phyloP scores from a whole-genome alignment of 2,113 vertebrate species.

The Oryzias javanicus region DNA sequence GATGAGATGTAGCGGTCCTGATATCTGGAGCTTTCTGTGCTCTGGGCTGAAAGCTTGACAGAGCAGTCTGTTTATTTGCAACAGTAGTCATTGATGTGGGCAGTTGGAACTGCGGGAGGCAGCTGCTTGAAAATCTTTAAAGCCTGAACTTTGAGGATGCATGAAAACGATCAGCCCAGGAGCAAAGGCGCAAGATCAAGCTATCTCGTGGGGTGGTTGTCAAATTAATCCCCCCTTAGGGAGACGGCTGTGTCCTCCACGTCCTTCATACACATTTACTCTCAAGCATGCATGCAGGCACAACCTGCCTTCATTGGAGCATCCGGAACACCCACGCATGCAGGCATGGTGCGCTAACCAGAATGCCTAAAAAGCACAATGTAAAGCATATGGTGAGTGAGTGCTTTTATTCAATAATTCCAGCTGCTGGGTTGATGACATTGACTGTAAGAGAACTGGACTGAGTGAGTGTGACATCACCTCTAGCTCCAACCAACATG shows the following conservation, averaged over 20 bases:
- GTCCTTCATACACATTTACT: conserved; percentile 50
- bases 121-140: conserved; percentile 42
- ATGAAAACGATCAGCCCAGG: conserved; percentile 6
- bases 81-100: conserved; percentile 20
- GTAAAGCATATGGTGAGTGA: no score
- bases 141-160: conserved; percentile 34
- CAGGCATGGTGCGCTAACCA: no score
- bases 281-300: conserved; percentile 7
- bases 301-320: background rate
- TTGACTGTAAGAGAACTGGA: no score
- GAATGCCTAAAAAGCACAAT: no score
- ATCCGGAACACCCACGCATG: no score
- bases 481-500: no score
- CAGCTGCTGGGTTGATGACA: no score
- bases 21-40: conserved; percentile 42
- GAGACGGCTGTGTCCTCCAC: conserved; percentile 46
- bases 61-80: conserved; percentile 48
- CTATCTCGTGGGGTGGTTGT: conserved; percentile 58
- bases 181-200: conserved; percentile 52
- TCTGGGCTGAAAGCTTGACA: conserved; percentile 38
- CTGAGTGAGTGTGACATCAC: no score
- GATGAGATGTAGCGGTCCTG: conserved; percentile 39
- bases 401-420: no score
- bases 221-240: conserved; percentile 50
- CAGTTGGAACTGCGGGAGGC: conserved; percentile 11